Evolutionary conservation across 2,113 vertebrate species (phyloP), one percentile per base, ranked within the genome.

Genomic region (Centrocercus urophasianus): DNA sequence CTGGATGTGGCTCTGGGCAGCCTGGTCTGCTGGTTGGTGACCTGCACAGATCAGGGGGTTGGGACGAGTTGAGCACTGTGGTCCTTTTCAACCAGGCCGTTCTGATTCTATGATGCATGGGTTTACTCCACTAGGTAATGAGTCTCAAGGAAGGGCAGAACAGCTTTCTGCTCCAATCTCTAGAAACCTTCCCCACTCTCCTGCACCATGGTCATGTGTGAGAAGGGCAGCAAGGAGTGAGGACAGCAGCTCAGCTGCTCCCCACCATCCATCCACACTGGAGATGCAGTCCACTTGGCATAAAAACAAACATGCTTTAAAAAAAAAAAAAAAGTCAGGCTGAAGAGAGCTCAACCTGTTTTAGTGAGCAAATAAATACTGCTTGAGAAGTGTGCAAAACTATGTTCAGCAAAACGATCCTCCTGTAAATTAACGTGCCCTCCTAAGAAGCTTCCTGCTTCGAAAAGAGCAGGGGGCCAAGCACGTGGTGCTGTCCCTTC

Each of bases 201-300:
- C 45, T n/a, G 6, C 3, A 21, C 10, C 60, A 34, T 1, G 21
- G 13, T 20, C 57, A 60, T 22, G 10, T 6, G 22, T 0, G 2
- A 42, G 7, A 81, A 74, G 34, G 34, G 54, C 12, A 30, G 13
- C 3, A 6, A 0, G 1, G 34, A 25, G 4, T 6, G 28, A 76
- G 5, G 30, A n/a, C 72, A 25, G 27, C 52, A 92, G 43, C 40
- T 73, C 83, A 0, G 2, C 22, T 32, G 8, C 43, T 86, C 27
- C 27, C 60, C 36, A 3, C 13, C 17, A 8, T 7, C 13, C 17
- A 8, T 7, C n/a, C 61, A 38, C 71, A 56, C n/a, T n/a, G 27
- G 30, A 10, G 9, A 11, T 73, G 28, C 28, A 73, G 42, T 27
- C 67, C 48, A 6, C n/a, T 56, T 36, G 42, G 21, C 8, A 48